These are phyloP conservation scores for Lymantria monacha DNA, from an alignment of 2,888 invertebrate species.

Conservation along the genomic window DNA sequence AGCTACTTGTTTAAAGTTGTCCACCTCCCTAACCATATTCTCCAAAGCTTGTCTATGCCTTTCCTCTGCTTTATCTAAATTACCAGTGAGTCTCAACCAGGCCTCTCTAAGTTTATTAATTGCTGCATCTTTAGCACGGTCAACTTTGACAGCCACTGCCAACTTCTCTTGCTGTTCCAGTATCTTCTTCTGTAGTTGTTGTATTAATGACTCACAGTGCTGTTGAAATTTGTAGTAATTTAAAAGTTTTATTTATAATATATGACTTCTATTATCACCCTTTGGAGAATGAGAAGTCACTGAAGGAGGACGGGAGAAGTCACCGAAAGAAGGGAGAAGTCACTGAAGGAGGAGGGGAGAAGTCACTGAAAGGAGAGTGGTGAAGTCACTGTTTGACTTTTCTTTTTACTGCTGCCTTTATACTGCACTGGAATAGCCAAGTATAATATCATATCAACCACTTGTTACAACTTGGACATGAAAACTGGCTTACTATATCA, in stretches of 20 bases:
- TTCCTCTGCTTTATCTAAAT: conserved; percentile 70
- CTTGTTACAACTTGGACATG: too few relatives aligned
- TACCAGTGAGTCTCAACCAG: conserved; percentile 78
- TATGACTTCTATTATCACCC: neutral
- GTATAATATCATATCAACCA: too few relatives aligned
- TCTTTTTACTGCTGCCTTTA: too few relatives aligned
- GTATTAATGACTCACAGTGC: conserved; percentile 90
- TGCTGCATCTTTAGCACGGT: conserved; percentile 87
- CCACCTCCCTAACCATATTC: conserved; percentile 79
- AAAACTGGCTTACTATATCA: too few relatives aligned
- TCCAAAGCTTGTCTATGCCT: conserved; percentile 71
- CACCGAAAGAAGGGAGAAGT: too few relatives aligned
- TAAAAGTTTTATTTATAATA: neutral
- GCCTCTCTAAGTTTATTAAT: conserved; percentile 85
- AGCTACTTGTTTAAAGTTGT: conserved; percentile 64
- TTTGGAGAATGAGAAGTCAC: too few relatives aligned
- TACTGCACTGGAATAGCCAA: too few relatives aligned
- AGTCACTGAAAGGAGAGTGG: too few relatives aligned
- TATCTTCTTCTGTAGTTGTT: conserved; percentile 86
- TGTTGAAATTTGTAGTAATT: conserved; percentile 40
- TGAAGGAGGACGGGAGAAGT: too few relatives aligned
- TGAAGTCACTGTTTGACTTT: too few relatives aligned
- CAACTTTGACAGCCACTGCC: conserved; percentile 89
- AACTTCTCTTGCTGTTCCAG: conserved; percentile 90
- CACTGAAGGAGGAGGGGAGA: too few relatives aligned